phyloP scores from a whole-genome alignment of 2,113 vertebrate genomes.

The Chaenocephalus aceratus region DNA sequence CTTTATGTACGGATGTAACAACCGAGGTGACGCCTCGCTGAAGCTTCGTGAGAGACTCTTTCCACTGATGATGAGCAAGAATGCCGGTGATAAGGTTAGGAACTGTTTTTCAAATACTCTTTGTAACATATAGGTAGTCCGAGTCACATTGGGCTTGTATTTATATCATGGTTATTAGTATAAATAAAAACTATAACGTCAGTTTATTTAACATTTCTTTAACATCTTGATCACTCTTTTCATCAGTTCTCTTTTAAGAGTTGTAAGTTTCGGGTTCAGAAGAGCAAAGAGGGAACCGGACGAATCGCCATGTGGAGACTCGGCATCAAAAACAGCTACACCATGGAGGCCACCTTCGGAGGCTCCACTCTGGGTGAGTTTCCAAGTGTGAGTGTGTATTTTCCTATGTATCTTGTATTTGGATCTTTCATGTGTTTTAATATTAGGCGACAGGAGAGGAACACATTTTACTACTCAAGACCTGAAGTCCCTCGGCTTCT shows the following conservation, averaged over 20 bases:
- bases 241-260: slow-evolving; percentile 91
- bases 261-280: slow-evolving; percentile 94
- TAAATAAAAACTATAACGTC: too few relatives aligned
- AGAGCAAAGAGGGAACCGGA: slow-evolving; percentile 91
- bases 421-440: slow-evolving; percentile 5
- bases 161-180: too few relatives aligned
- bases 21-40: not conserved
- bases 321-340: slow-evolving; percentile 94
- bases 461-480: slow-evolving; percentile 90
- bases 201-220: too few relatives aligned
- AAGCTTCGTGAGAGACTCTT: slow-evolving; percentile 88
- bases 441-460: slow-evolving; percentile 84
- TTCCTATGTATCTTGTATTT: not conserved
- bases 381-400: not conserved
- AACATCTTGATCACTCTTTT: slow-evolving; percentile 1
- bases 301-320: slow-evolving; percentile 93
- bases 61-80: slow-evolving; percentile 97
- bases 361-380: slow-evolving; percentile 91
- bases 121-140: not conserved
- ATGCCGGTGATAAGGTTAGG: slow-evolving; percentile 88
- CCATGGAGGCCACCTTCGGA: slow-evolving; percentile 92
- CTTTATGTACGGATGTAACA: slow-evolving; percentile 93
- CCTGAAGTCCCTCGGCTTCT: slow-evolving; percentile 89
- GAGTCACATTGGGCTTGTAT: too few relatives aligned
- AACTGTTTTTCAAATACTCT: not conserved